phyloP scores from a whole-genome alignment of 2,113 vertebrate genomes.

The Rhineura floridana region DNA sequence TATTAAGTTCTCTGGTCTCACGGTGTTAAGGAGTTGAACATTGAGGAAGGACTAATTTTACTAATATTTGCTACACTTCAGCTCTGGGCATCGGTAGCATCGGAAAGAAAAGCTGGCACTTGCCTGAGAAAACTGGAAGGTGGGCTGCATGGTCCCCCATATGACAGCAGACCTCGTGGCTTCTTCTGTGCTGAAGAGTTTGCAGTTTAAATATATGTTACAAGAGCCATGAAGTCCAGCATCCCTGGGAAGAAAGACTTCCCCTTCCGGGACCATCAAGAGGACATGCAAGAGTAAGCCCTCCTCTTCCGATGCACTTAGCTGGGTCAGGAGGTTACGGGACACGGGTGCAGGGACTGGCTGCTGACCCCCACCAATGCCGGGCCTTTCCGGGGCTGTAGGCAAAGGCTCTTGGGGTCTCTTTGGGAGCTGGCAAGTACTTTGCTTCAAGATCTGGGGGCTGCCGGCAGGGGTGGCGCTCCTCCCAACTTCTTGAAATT shows the following conservation, averaged over 20 bases:
- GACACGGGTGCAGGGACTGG: not conserved
- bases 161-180: slow-evolving; percentile 79
- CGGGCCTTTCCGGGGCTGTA: not conserved
- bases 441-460: not conserved
- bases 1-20: not conserved
- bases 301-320: slow-evolving; percentile 41
- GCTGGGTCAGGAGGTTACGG: not conserved
- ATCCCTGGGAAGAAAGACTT: slow-evolving; percentile 75
- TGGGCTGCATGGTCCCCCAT: slow-evolving; percentile 85
- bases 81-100: not conserved
- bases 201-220: slow-evolving; percentile 91
- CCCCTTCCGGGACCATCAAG: slow-evolving; percentile 91
- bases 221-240: slow-evolving; percentile 61
- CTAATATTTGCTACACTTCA: not conserved
- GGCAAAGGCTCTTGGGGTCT: slow-evolving; percentile 33
- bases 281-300: slow-evolving; percentile 84
- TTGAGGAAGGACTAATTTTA: not conserved
- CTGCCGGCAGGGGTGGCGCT: not conserved
- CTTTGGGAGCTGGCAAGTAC: not conserved
- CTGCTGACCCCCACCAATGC: not conserved
- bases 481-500: slow-evolving; percentile 23
- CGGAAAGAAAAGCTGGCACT: fast-evolving
- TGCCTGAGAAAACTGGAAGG: slow-evolving; percentile 91
- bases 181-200: slow-evolving; percentile 88
- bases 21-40: not conserved